These are phyloP conservation scores for Jordanella pulchra DNA, from an alignment of 2,797 vertebrate genomes.

Conservation along the genomic window DNA sequence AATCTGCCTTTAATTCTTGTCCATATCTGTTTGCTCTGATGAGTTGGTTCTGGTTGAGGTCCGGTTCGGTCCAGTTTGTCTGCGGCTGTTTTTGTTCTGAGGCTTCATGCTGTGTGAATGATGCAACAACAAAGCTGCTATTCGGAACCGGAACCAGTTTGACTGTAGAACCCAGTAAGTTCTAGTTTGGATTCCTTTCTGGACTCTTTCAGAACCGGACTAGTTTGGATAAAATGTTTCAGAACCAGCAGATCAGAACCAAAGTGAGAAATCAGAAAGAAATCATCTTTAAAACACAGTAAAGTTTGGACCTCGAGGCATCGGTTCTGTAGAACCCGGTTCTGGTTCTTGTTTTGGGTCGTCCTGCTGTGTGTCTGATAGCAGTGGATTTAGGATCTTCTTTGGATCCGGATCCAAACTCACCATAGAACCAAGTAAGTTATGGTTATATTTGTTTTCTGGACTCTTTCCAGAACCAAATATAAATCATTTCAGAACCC, in stretches of 20 bases:
- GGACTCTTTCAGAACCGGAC: no score
- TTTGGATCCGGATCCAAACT: conserved; percentile 2
- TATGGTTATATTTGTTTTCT: no score
- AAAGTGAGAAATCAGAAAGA: no score
- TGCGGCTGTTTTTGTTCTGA: conserved; percentile 14
- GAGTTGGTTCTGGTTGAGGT: no score
- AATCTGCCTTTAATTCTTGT: no score
- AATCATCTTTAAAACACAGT: neutral
- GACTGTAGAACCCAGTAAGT: conserved; percentile 4
- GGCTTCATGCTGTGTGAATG: conserved; percentile 32
- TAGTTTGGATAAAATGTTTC: no score
- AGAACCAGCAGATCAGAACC: no score
- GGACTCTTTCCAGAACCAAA: no score
- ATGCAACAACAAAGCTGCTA: neutral
- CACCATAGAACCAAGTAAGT: conserved; percentile 6
- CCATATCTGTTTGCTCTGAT: no score
- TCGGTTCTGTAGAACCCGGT: neutral
- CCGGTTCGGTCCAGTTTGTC: neutral
- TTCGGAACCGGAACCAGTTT: conserved; percentile 9
- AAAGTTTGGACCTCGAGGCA: neutral
- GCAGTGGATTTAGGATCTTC: neutral
- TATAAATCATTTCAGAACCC: no score
- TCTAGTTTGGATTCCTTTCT: no score
- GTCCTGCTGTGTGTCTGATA: conserved; percentile 4
- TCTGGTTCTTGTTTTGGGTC: neutral